Conservation (phyloP, 1,140 invertebrate species). For the Paralvinella palmiformis region DNA sequence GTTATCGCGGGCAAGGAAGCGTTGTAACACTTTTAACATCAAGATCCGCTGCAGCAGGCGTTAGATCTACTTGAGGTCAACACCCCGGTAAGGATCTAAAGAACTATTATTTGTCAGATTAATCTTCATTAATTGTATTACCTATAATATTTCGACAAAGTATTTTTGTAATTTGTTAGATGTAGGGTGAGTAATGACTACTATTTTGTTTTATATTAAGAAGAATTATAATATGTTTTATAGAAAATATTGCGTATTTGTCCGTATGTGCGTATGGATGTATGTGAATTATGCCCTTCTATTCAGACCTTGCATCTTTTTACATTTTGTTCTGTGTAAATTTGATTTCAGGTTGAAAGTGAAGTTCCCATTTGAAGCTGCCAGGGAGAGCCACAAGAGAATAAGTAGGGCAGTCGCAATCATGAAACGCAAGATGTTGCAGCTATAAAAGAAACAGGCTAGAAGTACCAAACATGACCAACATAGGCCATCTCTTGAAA, state of each 20-base stretch:
- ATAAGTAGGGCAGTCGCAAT: background rate
- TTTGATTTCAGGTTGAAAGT: background rate
- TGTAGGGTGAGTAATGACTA: background rate
- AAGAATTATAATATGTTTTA: no score
- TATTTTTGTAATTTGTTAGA: background rate
- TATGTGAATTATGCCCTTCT: background rate
- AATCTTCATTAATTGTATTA: background rate
- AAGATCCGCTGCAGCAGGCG: background rate
- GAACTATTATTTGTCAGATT: background rate
- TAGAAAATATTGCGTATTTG: no score
- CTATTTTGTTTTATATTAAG: background rate
- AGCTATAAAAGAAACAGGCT: background rate
- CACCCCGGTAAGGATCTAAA: background rate
- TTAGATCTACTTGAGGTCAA: background rate
- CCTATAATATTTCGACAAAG: background rate
- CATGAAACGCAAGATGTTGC: background rate
- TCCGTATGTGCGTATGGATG: no score
- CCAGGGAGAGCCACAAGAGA: background rate
- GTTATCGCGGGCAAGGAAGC: background rate
- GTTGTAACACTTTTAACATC: background rate
- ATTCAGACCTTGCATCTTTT: background rate
- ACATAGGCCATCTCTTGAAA: no score
- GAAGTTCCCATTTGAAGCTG: constrained; percentile 1
- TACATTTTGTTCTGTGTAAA: background rate
- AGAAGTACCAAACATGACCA: background rate